Percentiles rank a stretch among this genome's conserved stretches.
phyloP scores from a whole-genome alignment of 1,140 invertebrate genomes.

The Helicoverpa zea region DNA sequence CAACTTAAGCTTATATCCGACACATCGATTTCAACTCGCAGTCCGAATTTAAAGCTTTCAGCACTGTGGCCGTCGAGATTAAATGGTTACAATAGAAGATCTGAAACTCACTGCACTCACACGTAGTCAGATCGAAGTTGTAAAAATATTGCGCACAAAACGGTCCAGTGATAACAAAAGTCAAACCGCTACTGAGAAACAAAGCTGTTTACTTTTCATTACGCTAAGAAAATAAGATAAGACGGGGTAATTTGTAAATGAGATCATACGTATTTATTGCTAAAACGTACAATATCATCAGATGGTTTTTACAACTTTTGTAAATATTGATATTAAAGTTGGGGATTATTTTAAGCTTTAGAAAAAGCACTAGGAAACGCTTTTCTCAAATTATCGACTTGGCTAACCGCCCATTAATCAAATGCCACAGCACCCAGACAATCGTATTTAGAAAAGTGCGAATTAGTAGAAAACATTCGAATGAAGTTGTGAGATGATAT shows the following conservation, averaged over 20 bases:
- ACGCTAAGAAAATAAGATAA: conserved; percentile 57
- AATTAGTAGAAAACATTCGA: conserved; percentile 57
- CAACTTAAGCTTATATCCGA: conserved; percentile 52
- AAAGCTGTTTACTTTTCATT: conserved; percentile 48
- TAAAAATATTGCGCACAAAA: conserved; percentile 29
- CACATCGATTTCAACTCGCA: conserved; percentile 42
- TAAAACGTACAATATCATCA: neutral
- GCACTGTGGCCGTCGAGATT: conserved; percentile 14
- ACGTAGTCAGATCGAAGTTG: neutral
- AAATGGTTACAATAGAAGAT: conserved; percentile 32
- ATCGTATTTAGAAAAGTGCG: conserved; percentile 59
- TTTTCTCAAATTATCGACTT: too few species aligned
- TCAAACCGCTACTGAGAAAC: conserved; percentile 24
- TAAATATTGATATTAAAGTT: neutral
- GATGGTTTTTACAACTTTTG: neutral
- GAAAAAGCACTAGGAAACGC: too few species aligned
- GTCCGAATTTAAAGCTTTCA: conserved; percentile 48
- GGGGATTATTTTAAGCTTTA: too few species aligned
- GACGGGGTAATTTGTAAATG: conserved; percentile 62
- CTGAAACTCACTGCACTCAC: conserved; percentile 20
- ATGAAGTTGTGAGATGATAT: conserved; percentile 48
- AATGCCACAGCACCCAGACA: conserved; percentile 29
- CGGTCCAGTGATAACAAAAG: conserved; percentile 24
- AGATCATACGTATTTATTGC: conserved; percentile 50
- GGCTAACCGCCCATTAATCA: conserved; percentile 19